These are phyloP conservation scores for Hydrozoanthus tunicans DNA, from an alignment of 64 coral and sea anemone genomes.

Conservation along the genomic window DNA sequence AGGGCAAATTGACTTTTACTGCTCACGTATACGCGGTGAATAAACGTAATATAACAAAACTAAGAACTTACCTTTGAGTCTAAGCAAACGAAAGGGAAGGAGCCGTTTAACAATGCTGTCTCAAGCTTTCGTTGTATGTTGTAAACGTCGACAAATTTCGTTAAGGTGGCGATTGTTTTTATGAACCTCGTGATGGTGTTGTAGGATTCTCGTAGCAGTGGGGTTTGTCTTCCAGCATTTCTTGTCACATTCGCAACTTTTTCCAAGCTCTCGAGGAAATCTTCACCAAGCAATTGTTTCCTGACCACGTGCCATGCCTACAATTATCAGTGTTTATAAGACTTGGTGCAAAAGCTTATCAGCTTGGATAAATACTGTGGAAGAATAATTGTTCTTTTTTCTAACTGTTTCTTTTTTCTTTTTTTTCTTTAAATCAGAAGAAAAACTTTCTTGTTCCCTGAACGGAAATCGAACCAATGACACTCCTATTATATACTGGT, in stretches of 20 bases:
- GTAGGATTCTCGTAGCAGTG: background rate
- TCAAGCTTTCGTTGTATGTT: background rate
- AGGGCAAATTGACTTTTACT: too few species aligned
- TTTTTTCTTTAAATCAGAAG: too few species aligned
- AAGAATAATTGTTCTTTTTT: too few species aligned
- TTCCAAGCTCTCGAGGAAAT: background rate
- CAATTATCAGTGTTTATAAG: background rate
- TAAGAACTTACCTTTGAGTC: background rate
- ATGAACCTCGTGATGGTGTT: background rate
- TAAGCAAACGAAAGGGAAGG: background rate
- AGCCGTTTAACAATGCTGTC: background rate
- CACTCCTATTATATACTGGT: too few species aligned
- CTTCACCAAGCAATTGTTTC: background rate
- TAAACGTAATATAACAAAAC: too few species aligned
- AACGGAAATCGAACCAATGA: too few species aligned
- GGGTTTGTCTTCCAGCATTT: background rate
- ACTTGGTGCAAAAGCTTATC: too few species aligned
- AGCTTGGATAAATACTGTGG: too few species aligned
- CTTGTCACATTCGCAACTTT: background rate
- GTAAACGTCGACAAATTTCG: background rate
- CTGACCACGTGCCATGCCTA: conserved; percentile 20
- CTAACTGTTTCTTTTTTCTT: too few species aligned
- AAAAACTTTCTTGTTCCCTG: too few species aligned
- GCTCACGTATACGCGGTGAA: too few species aligned
- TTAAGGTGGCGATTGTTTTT: background rate